Percentiles rank a stretch among this genome's conserved stretches.
phyloP scores from a whole-genome alignment of 2,113 vertebrate genomes.

The Atherinomorus stipes region DNA sequence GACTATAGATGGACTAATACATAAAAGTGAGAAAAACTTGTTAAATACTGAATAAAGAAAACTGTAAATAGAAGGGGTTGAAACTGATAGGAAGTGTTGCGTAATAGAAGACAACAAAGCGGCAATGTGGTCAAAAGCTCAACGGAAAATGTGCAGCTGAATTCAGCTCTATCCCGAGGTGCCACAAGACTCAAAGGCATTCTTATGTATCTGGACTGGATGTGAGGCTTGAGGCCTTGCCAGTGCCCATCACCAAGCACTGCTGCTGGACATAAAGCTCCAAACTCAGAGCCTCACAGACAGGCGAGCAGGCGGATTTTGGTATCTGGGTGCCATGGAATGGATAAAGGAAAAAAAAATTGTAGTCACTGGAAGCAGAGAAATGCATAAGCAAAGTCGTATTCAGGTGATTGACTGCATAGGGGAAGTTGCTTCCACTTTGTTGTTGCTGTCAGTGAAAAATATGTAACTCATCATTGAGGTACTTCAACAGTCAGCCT shows the following conservation, averaged over 20 bases:
- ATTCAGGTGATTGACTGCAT: not conserved
- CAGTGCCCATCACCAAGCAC: slow-evolving; percentile 72
- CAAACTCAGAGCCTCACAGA: slow-evolving; percentile 47
- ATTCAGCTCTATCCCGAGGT: slow-evolving; percentile 73
- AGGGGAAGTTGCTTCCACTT: not conserved
- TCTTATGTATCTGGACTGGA: slow-evolving; percentile 78
- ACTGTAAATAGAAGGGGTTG: slow-evolving; percentile 55
- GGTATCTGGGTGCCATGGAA: slow-evolving; percentile 13
- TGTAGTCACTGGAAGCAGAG: not conserved
- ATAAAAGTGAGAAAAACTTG: slow-evolving; percentile 19
- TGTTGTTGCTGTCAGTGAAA: not conserved
- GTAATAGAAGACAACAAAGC: slow-evolving; percentile 59
- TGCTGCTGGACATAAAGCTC: slow-evolving; percentile 51
- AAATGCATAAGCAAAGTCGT: not conserved
- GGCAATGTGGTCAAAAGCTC: slow-evolving; percentile 48
- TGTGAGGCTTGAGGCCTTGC: slow-evolving; percentile 71
- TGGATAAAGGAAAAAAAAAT: slow-evolving; percentile 26
- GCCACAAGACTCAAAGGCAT: slow-evolving; percentile 74
- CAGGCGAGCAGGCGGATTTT: slow-evolving; percentile 38
- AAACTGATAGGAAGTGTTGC: slow-evolving; percentile 70
- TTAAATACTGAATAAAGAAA: slow-evolving; percentile 36
- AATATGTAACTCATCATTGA: not conserved
- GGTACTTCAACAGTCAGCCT: slow-evolving; percentile 11
- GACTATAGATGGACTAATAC: not conserved
- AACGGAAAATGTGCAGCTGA: slow-evolving; percentile 62